A percentile compares a stretch with the other conserved stretches of the same genome.
phyloP scores from a whole-genome alignment of 2,888 invertebrate genomes.

The Stenotaenia linearis region DNA sequence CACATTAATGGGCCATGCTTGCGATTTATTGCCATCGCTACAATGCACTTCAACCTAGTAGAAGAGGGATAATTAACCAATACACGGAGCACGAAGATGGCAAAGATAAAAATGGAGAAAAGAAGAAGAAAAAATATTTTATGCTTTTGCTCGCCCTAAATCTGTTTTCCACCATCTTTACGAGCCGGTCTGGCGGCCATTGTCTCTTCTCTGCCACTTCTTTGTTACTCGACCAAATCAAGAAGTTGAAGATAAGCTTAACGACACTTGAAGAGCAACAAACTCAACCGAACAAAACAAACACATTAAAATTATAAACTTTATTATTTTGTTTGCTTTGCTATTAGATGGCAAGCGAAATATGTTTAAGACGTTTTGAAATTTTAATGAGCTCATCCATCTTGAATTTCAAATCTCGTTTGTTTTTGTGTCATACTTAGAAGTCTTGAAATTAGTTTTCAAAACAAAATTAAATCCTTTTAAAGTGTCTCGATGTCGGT shows the following conservation, averaged over 20 bases:
- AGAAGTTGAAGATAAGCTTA: constrained; percentile 11
- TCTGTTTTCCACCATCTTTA: constrained; percentile 16
- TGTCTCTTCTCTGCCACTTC: not conserved
- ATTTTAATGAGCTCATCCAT: not conserved
- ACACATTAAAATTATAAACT: constrained; percentile 17
- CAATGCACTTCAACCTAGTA: constrained; percentile 1
- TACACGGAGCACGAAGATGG: not conserved
- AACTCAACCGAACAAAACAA: constrained; percentile 2
- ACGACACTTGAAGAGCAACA: constrained; percentile 24
- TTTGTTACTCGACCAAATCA: constrained; percentile 3
- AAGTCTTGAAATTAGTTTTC: no score
- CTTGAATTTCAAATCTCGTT: not conserved
- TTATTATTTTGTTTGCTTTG: not conserved
- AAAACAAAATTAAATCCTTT: no score
- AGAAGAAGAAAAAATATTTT: constrained; percentile 17
- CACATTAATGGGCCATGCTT: not conserved
- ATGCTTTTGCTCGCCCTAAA: constrained; percentile 3
- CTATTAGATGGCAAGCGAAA: not conserved
- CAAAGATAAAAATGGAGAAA: not conserved
- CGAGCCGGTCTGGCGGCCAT: constrained; percentile 10
- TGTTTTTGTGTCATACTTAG: not conserved
- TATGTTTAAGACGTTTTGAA: not conserved
- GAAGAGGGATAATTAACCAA: constrained; percentile 24
- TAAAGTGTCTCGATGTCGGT: no score
- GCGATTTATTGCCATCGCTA: constrained; percentile 24